Percentiles rank a stretch among this genome's conserved stretches.
Conservation (phyloP, 1,140 invertebrate genomes). For the Drosophila bocqueti region DNA sequence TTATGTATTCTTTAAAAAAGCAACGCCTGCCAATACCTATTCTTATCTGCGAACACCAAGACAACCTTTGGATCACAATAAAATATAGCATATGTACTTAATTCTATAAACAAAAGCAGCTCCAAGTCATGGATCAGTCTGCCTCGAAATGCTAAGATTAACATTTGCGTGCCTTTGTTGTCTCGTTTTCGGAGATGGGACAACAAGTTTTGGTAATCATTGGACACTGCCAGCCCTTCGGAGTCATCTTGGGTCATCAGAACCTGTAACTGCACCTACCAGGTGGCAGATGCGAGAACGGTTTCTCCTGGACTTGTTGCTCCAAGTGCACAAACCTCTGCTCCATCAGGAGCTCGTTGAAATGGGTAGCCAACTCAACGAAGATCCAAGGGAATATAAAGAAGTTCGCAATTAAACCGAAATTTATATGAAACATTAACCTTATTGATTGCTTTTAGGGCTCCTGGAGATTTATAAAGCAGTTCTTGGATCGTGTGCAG, state of each 20-base stretch:
- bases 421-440: not conserved
- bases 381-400: conserved; percentile 43
- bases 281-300: conserved; percentile 46
- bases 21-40: not conserved
- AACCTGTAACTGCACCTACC: not conserved
- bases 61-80: conserved; percentile 9
- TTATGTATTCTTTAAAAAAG: not conserved
- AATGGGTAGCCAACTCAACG: conserved; percentile 84
- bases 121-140: conserved; percentile 14
- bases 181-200: conserved; percentile 1
- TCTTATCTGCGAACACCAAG: conserved; percentile 12
- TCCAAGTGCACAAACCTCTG: conserved; percentile 76
- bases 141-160: conserved; percentile 32
- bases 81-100: not conserved
- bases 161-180: conserved; percentile 20
- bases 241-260: not conserved
- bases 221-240: conserved; percentile 29
- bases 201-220: not conserved
- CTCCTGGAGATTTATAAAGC: conserved; percentile 35
- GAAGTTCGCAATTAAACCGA: conserved; percentile 20
- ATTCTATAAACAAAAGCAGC: conserved; percentile 1
- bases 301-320: conserved; percentile 63
- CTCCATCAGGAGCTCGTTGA: conserved; percentile 49
- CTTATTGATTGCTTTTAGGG: conserved; percentile 21
- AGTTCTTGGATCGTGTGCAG: conserved; percentile 69